phyloP scores from a whole-genome alignment of 2,888 invertebrate genomes.

The Maniola hyperantus region DNA sequence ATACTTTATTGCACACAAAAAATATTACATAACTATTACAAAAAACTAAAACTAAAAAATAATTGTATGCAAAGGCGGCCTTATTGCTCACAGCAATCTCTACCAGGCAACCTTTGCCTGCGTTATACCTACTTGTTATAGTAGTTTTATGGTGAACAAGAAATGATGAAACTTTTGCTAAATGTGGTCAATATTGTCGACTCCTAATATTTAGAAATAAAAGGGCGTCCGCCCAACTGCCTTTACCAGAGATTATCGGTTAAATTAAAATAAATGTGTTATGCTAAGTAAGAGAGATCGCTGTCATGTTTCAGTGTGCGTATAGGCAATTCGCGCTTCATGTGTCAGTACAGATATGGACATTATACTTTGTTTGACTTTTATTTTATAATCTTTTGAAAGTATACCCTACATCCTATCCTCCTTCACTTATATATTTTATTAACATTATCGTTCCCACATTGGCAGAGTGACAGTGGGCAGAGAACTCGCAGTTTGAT shows the following conservation, averaged over 20 bases:
- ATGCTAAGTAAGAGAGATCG: conserved; percentile 60
- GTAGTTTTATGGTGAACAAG: not conserved
- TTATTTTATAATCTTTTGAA: not conserved
- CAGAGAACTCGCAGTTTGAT: too few species aligned
- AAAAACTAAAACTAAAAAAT: too few species aligned
- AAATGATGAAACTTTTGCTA: not conserved
- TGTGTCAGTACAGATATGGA: conserved; percentile 78
- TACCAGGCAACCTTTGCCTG: too few species aligned
- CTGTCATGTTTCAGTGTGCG: conserved; percentile 58
- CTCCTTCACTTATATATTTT: too few species aligned
- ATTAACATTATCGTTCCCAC: too few species aligned
- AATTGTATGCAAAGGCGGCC: too few species aligned
- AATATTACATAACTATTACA: too few species aligned
- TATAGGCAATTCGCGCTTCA: conserved; percentile 72
- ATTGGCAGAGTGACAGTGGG: too few species aligned
- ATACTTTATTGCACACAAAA: too few species aligned
- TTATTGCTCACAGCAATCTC: too few species aligned
- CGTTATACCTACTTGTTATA: not conserved
- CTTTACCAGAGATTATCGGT: conserved; percentile 47
- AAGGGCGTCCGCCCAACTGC: conserved; percentile 56
- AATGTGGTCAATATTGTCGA: conserved; percentile 17
- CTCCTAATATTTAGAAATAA: conserved; percentile 22
- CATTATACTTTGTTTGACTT: conserved; percentile 45
- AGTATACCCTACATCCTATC: not conserved
- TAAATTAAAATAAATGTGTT: conserved; percentile 45